These are phyloP conservation scores for Diglossa cyanea DNA, from an alignment of 2,797 vertebrate genomes.

Conservation along the genomic window DNA sequence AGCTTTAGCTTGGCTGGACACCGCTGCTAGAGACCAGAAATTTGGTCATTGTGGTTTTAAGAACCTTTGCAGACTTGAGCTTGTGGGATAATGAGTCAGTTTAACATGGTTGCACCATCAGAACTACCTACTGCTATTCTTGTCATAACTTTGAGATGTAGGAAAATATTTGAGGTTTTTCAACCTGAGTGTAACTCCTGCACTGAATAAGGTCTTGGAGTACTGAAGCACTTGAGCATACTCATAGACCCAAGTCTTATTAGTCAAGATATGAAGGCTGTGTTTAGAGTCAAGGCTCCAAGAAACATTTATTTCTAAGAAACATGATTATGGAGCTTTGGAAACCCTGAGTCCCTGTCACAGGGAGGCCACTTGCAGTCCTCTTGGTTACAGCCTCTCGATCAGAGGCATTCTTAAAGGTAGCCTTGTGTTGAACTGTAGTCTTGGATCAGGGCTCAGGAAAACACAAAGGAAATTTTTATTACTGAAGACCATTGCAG, in stretches of 20 bases:
- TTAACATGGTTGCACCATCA: background rate
- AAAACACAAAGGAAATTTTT: background rate
- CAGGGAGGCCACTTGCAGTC: background rate
- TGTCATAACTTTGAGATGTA: background rate
- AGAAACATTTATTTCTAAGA: background rate
- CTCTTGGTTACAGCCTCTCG: background rate
- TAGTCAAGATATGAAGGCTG: background rate
- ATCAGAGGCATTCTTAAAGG: background rate
- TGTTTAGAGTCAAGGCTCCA: background rate
- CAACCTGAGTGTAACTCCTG: background rate
- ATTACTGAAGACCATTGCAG: background rate
- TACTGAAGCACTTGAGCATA: background rate
- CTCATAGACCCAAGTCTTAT: background rate
- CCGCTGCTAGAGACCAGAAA: background rate
- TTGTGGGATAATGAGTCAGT: background rate
- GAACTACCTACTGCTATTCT: background rate
- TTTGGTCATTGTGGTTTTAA: background rate
- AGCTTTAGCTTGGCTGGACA: background rate
- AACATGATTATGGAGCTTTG: background rate
- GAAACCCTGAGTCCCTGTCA: background rate
- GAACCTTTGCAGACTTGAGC: background rate
- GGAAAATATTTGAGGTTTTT: background rate
- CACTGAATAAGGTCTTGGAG: background rate
- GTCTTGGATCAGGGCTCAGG: background rate
- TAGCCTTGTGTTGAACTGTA: background rate